Percentiles rank a stretch among this genome's conserved stretches.
Conservation (phyloP, 1,140 invertebrate species). For the Pseudomyrmex concolor region DNA sequence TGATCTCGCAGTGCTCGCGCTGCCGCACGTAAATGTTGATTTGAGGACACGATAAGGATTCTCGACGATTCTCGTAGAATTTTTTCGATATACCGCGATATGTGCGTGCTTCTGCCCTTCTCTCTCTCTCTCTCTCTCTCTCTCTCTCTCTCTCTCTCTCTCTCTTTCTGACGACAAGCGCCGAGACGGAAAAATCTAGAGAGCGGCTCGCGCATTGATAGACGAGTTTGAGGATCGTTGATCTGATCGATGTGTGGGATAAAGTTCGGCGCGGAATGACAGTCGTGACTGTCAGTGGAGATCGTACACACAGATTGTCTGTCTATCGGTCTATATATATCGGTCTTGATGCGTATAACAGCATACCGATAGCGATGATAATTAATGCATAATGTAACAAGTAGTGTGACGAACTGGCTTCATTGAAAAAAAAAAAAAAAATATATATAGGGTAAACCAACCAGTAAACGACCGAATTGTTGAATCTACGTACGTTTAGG, state of each 20-base stretch:
- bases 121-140: too few species aligned
- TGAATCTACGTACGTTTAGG: too few species aligned
- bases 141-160: too few species aligned
- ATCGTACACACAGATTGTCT: background rate
- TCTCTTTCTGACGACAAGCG: too few species aligned
- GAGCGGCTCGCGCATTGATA: background rate
- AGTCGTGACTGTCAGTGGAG: constrained; percentile 44
- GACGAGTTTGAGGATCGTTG: constrained; percentile 23
- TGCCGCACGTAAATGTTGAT: constrained; percentile 6
- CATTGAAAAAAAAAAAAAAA: constrained; percentile 7
- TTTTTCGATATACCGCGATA: background rate
- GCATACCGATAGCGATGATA: constrained; percentile 31
- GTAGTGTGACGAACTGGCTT: background rate
- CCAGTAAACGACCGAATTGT: too few species aligned
- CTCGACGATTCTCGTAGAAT: background rate
- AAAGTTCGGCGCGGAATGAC: constrained; percentile 27
- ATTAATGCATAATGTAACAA: constrained; percentile 40
- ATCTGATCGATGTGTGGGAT: constrained; percentile 19
- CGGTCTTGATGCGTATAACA: background rate
- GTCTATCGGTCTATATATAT: background rate
- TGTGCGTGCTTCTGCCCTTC: background rate
- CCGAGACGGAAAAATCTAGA: background rate
- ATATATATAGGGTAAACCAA: too few species aligned
- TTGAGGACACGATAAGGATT: background rate
- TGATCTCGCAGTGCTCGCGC: constrained; percentile 37